phyloP scores from a whole-genome alignment of 2,888 invertebrate genomes.

The Druceiella hillmani region DNA sequence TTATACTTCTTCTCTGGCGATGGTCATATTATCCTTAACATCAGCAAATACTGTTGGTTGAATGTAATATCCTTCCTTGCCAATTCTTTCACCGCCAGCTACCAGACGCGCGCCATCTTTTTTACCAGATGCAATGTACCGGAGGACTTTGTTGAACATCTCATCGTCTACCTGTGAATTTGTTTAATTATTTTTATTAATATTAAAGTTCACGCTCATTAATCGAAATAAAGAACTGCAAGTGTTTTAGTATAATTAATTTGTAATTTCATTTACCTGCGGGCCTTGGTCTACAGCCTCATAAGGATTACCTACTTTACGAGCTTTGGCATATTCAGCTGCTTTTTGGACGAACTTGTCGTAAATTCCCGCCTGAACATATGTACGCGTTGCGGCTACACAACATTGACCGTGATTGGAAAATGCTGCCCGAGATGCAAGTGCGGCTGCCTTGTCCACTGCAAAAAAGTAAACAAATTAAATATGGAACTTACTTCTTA shows the following conservation, averaged over 20 bases:
- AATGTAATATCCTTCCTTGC: conserved; percentile 68
- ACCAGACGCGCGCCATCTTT: conserved; percentile 74
- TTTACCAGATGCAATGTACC: conserved; percentile 71
- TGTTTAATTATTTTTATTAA: too few species aligned
- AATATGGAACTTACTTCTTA: too few species aligned
- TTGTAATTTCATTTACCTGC: conserved; percentile 66
- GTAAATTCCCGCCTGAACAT: conserved; percentile 83
- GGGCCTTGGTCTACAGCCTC: conserved; percentile 74
- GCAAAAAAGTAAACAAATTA: too few species aligned
- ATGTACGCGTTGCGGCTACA: conserved; percentile 82
- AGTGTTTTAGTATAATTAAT: too few species aligned
- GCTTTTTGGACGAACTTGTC: conserved; percentile 78
- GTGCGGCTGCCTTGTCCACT: conserved; percentile 44
- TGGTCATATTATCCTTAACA: conserved; percentile 71
- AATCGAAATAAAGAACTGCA: too few species aligned
- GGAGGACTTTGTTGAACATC: conserved; percentile 70
- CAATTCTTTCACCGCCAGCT: conserved; percentile 67
- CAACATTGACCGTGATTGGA: conserved; percentile 44
- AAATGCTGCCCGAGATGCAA: conserved; percentile 42
- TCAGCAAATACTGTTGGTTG: conserved; percentile 76
- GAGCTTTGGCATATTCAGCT: conserved; percentile 59
- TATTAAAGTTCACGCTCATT: too few species aligned
- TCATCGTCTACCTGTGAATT: conserved; percentile 70
- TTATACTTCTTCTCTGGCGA: conserved; percentile 69
- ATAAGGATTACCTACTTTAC: conserved; percentile 82